Evolutionary conservation across 1,140 invertebrate genomes (phyloP).

Genomic region (Cyrtorhinus lividipennis): DNA sequence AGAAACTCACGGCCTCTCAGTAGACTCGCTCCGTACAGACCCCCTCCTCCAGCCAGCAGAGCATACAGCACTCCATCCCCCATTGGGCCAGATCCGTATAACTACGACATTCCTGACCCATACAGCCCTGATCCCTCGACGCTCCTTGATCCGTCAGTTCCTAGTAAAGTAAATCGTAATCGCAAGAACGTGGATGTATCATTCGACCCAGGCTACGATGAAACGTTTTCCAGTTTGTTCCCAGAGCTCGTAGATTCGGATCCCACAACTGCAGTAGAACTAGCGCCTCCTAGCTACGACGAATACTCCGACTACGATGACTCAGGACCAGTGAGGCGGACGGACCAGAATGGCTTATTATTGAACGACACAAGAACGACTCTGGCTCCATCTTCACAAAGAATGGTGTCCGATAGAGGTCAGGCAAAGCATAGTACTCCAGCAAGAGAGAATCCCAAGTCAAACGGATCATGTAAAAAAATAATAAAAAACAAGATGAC

Average conservation of each 20-base stretch:
- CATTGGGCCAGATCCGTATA: not conserved
- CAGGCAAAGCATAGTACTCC: not conserved
- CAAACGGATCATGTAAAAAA: conserved; percentile 30
- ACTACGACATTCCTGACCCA: not conserved
- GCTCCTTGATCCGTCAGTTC: not conserved
- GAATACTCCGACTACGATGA: conserved; percentile 18
- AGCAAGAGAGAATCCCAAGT: not conserved
- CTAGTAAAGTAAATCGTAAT: not conserved
- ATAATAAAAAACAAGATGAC: conserved; percentile 53
- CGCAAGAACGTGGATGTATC: not conserved
- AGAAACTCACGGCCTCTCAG: not conserved
- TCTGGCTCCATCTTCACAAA: not conserved
- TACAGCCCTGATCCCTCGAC: not conserved
- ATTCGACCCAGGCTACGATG: conserved; percentile 26
- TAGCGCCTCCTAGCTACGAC: not conserved
- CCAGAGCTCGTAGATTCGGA: conserved; percentile 27
- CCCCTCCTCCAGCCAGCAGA: not conserved
- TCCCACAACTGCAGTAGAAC: not conserved
- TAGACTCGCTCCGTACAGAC: not conserved
- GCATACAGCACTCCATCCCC: not conserved
- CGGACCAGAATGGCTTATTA: not conserved
- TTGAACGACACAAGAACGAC: not conserved
- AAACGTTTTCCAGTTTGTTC: conserved; percentile 31
- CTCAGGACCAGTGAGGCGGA: not conserved
- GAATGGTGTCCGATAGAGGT: not conserved